A percentile compares a stretch with the other conserved stretches of the same genome.
Conservation (phyloP, 2,113 vertebrate species). For the Ophthalmolycus amberensis region DNA sequence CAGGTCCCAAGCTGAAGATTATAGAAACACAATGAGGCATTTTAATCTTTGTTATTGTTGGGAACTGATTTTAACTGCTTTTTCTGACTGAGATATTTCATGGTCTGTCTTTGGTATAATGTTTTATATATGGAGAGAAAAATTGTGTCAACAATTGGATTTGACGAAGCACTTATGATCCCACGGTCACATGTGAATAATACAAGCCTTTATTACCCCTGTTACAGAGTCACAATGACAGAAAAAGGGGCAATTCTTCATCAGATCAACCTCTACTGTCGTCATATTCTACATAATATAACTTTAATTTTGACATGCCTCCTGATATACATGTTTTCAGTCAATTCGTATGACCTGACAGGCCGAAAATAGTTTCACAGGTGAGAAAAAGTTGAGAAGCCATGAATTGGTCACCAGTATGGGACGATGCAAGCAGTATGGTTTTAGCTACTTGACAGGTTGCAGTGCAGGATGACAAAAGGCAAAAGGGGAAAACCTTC, state of each 20-base stretch:
- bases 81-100: neutral
- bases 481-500: conserved; percentile 1
- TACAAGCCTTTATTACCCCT: neutral
- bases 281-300: neutral
- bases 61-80: neutral
- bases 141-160: neutral
- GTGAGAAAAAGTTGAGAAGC: neutral
- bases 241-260: neutral
- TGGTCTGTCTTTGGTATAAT: neutral
- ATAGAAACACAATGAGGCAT: neutral
- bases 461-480: neutral
- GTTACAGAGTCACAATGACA: neutral
- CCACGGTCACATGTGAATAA: neutral
- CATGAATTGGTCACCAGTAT: conserved; percentile 2
- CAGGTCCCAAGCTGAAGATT: neutral
- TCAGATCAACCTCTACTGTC: neutral
- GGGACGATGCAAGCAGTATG: neutral
- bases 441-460: neutral
- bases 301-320: neutral
- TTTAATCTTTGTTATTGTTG: neutral
- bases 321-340: neutral
- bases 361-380: neutral
- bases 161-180: neutral
- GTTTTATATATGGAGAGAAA: neutral
- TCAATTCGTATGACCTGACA: neutral